Conservation (phyloP, 2,888 invertebrate genomes). For the Tachina lurida region DNA sequence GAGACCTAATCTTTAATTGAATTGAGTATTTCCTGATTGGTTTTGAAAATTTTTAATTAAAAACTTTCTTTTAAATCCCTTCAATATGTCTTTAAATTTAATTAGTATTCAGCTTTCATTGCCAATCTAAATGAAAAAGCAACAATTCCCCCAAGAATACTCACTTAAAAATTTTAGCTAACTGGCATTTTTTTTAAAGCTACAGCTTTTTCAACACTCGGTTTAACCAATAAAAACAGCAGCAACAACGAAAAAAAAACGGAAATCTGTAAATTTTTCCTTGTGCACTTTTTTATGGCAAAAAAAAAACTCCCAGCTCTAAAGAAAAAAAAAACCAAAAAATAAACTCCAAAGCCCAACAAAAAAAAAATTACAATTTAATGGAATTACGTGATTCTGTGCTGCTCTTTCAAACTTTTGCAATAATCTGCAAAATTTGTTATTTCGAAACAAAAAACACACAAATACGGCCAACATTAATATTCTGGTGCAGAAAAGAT, state of each 20-base stretch:
- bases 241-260: slow-evolving; percentile 26
- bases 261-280: slow-evolving; percentile 52
- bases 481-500: background rate
- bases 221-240: background rate
- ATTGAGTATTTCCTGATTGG: background rate
- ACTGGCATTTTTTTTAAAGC: background rate
- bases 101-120: background rate
- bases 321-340: background rate
- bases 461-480: background rate
- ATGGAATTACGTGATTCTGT: slow-evolving; percentile 62
- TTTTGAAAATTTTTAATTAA: background rate
- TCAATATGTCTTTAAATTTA: background rate
- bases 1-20: background rate
- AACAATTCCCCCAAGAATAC: background rate
- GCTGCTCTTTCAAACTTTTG: slow-evolving; percentile 28
- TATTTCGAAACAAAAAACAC: background rate
- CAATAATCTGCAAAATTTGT: slow-evolving; percentile 39
- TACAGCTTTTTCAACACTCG: too few relatives aligned
- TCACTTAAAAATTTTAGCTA: slow-evolving; percentile 46
- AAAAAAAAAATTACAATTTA: slow-evolving; percentile 47
- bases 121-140: background rate
- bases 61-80: background rate
- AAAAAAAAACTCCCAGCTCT: background rate
- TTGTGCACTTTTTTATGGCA: background rate
- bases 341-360: slow-evolving; percentile 6